Evolutionary conservation across 2,113 vertebrate species (phyloP).

Genomic region (Mionectes macconnelli): DNA sequence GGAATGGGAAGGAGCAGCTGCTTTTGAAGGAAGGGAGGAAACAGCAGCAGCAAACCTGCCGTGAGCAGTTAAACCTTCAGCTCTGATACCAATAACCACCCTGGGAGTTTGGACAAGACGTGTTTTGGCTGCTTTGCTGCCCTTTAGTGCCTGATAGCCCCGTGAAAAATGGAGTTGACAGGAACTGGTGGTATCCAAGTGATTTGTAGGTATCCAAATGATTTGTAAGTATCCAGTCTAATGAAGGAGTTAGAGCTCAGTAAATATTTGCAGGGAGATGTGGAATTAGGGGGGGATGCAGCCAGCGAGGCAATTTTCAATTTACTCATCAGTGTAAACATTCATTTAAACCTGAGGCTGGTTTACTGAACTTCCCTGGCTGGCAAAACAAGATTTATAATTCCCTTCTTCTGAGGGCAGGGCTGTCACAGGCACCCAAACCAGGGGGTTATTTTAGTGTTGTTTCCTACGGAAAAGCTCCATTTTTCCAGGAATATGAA

Average conservation of each 20-base stretch:
- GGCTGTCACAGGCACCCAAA: not conserved
- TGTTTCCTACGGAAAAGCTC: not conserved
- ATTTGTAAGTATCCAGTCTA: constrained; percentile 21
- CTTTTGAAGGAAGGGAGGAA: not conserved
- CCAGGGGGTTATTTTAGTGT: not conserved
- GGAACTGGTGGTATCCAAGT: constrained; percentile 7
- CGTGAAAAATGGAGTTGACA: not conserved
- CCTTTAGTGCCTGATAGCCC: not conserved
- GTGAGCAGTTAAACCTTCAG: not conserved
- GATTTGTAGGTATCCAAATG: constrained; percentile 36
- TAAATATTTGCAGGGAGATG: constrained; percentile 52
- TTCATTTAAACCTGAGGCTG: not conserved
- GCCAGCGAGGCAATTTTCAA: constrained; percentile 33
- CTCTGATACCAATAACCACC: accelerated
- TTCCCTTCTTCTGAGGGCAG: not conserved
- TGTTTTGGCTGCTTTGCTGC: not conserved
- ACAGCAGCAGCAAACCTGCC: not conserved
- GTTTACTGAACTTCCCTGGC: not conserved
- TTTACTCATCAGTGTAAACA: constrained; percentile 51
- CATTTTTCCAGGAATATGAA: not conserved
- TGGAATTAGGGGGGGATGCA: constrained; percentile 16
- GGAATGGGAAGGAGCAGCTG: not conserved
- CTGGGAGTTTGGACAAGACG: not conserved
- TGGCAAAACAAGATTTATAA: not conserved
- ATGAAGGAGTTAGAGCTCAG: constrained; percentile 30